Evolutionary conservation across 2,797 vertebrate genomes (phyloP).

Genomic region (Meriones psammophilus): DNA sequence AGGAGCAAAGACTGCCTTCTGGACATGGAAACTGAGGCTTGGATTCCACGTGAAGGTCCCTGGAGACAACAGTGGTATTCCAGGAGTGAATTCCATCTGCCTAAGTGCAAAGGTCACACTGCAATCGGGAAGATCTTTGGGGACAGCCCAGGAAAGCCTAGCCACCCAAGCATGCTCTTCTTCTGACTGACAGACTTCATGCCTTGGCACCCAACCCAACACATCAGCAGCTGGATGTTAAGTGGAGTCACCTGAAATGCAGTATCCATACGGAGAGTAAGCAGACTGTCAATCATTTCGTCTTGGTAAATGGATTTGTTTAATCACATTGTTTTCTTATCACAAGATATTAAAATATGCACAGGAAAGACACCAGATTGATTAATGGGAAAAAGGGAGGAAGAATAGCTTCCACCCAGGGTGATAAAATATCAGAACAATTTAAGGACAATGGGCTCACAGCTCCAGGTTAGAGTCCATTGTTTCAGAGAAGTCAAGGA

Average conservation of each 20-base stretch:
- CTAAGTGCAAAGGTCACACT: not conserved
- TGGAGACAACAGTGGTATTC: not conserved
- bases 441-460: not conserved
- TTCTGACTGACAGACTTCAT: not conserved
- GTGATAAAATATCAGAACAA: not conserved
- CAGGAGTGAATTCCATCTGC: not conserved
- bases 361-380: not conserved
- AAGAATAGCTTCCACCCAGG: not conserved
- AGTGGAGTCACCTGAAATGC: slow-evolving; percentile 49
- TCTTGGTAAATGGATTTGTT: slow-evolving; percentile 50
- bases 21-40: not conserved
- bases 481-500: not conserved
- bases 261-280: not conserved
- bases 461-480: not conserved
- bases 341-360: slow-evolving; percentile 67
- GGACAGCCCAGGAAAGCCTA: not conserved
- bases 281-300: slow-evolving; percentile 13
- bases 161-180: not conserved
- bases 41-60: not conserved
- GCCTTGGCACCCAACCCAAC: not conserved
- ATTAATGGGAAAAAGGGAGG: not conserved
- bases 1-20: not conserved
- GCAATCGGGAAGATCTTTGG: not conserved
- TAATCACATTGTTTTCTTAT: slow-evolving; percentile 66
- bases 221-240: not conserved